Evolutionary conservation across 64 coral and sea anemone genomes (phyloP).

Genomic region (Dendrophyllia cribrosa): DNA sequence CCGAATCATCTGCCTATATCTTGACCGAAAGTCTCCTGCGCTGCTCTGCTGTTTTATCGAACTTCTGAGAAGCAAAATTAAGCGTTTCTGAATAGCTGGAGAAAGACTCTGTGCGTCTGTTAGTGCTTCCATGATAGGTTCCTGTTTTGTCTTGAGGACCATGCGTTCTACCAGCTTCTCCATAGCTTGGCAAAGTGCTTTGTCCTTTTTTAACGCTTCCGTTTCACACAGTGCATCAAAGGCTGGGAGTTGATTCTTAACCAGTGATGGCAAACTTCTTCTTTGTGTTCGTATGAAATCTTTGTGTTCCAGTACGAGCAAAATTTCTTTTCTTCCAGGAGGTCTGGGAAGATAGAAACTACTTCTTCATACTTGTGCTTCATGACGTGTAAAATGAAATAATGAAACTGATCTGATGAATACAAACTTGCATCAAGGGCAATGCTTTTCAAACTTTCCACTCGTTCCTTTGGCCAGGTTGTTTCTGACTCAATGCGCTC

Average conservation of each 20-base stretch:
- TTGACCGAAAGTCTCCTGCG: conserved; percentile 7
- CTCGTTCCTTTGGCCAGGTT: background rate
- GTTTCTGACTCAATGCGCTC: conserved; percentile 2
- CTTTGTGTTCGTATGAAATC: background rate
- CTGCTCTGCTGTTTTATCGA: background rate
- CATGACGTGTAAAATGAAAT: background rate
- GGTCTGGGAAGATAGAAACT: background rate
- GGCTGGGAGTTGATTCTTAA: background rate
- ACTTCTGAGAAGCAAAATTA: background rate
- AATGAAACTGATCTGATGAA: background rate
- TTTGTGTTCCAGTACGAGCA: background rate
- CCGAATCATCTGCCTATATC: conserved; percentile 8
- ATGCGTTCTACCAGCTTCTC: background rate
- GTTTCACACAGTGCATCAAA: background rate
- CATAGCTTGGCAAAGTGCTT: background rate
- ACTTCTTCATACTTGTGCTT: background rate
- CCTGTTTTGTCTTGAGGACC: background rate
- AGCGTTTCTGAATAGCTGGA: background rate
- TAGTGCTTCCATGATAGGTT: background rate
- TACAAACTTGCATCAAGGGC: background rate
- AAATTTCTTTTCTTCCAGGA: background rate
- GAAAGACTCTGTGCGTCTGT: background rate
- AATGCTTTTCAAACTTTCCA: background rate
- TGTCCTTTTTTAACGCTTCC: background rate
- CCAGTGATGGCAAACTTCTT: background rate